Percentiles rank a stretch among this genome's conserved stretches.
Conservation (phyloP, 2,113 vertebrate species). For the Morone chrysops region DNA sequence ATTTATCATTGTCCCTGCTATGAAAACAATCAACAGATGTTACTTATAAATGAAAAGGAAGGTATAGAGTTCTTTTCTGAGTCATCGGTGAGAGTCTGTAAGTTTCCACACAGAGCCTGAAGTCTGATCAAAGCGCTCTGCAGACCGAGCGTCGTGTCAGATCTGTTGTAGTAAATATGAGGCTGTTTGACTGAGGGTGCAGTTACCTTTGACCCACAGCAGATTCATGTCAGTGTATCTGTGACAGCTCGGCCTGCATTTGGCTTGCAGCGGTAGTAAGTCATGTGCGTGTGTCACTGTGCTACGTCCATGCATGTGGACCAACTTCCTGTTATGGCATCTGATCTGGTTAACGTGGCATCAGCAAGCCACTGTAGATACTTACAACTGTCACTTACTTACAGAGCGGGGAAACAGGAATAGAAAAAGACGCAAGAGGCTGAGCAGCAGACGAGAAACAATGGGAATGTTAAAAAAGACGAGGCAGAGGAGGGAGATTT, state of each 20-base stretch:
- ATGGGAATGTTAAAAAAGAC: conserved; percentile 9
- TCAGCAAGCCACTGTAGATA: conserved; percentile 39
- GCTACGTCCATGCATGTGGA: conserved; percentile 49
- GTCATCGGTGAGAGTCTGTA: conserved; percentile 2
- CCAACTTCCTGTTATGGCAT: conserved; percentile 76
- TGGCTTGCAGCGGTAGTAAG: conserved; percentile 63
- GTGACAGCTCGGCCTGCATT: conserved; percentile 69
- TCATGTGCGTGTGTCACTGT: conserved; percentile 60
- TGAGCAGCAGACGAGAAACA: conserved; percentile 1
- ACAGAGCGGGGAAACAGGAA: conserved; percentile 49
- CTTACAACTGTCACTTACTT: conserved; percentile 56
- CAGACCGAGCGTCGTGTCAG: conserved; percentile 31
- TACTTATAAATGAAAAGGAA: conserved; percentile 20
- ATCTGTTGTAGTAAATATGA: conserved; percentile 54
- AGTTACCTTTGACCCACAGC: conserved; percentile 73
- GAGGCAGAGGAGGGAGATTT: conserved; percentile 20
- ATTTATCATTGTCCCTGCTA: conserved; percentile 23
- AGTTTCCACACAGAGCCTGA: conserved; percentile 2
- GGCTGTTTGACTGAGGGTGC: conserved; percentile 49
- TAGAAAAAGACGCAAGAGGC: conserved; percentile 33
- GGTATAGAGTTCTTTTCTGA: conserved; percentile 4
- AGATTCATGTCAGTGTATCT: conserved; percentile 73
- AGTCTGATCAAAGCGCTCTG: conserved; percentile 29
- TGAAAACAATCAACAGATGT: conserved; percentile 45
- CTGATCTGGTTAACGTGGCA: conserved; percentile 75